phyloP scores from a whole-genome alignment of 2,888 invertebrate genomes.

The Cryptus viduatorius region DNA sequence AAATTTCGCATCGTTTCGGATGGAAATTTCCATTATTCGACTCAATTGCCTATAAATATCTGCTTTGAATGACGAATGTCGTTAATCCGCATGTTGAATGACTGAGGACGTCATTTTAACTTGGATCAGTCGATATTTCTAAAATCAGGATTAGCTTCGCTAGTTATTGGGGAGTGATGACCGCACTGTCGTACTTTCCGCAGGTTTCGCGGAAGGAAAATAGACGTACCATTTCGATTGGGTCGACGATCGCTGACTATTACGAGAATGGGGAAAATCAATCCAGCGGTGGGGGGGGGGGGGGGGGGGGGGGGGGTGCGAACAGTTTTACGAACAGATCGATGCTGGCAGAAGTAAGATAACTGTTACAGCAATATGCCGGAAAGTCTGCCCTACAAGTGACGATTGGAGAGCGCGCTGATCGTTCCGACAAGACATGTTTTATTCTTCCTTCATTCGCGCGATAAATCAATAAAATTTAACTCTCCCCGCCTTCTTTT shows the following conservation, averaged over 20 bases:
- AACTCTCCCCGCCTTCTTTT: not conserved
- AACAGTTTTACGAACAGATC: slow-evolving; percentile 6
- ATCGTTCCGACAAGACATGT: not conserved
- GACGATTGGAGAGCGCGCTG: slow-evolving; percentile 1
- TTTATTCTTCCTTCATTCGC: not conserved
- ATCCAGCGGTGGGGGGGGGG: no score
- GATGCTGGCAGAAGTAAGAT: slow-evolving; percentile 27
- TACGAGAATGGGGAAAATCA: slow-evolving; percentile 23
- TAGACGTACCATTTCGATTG: not conserved
- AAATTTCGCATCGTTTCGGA: not conserved
- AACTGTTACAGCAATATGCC: slow-evolving; percentile 10
- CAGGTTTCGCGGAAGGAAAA: not conserved
- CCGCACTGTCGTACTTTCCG: not conserved
- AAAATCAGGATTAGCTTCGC: not conserved
- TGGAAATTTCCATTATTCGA: not conserved
- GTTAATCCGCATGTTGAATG: not conserved
- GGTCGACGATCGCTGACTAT: slow-evolving; percentile 2
- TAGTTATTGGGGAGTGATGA: not conserved
- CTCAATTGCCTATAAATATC: not conserved
- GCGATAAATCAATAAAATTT: not conserved
- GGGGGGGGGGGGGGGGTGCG: no score
- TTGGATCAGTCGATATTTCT: not conserved
- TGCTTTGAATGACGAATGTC: not conserved
- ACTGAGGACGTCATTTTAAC: not conserved
- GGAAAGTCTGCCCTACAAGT: slow-evolving; percentile 10